Percentiles rank a stretch among this genome's conserved stretches.
Conservation (phyloP, 2,888 invertebrate genomes). For the Antheraea yamamai region DNA sequence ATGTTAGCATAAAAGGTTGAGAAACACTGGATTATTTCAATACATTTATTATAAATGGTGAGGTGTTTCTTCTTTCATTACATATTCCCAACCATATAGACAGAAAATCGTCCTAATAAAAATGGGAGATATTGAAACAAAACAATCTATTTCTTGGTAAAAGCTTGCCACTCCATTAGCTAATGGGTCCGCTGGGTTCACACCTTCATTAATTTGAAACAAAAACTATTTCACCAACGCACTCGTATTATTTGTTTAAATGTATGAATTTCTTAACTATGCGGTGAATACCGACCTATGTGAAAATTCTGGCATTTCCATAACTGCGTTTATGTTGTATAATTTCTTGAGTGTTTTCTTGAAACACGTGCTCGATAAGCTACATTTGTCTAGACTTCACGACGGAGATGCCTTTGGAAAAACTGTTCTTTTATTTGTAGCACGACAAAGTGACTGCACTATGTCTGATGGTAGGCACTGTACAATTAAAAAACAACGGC, state of each 20-base stretch:
- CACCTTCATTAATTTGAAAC: constrained; percentile 19
- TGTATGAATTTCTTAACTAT: constrained; percentile 13
- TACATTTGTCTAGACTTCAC: too few relatives aligned
- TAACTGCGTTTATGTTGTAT: not conserved
- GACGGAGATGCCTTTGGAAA: too few relatives aligned
- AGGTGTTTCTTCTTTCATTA: not conserved
- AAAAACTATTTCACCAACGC: constrained; percentile 13
- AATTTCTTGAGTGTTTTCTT: too few relatives aligned
- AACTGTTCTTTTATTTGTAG: too few relatives aligned
- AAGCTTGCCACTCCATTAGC: constrained; percentile 15
- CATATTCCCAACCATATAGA: not conserved
- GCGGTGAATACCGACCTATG: not conserved
- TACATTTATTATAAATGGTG: not conserved
- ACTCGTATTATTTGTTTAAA: not conserved
- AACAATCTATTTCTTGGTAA: not conserved
- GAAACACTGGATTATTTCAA: not conserved
- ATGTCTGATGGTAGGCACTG: too few relatives aligned
- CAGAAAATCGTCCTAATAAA: not conserved
- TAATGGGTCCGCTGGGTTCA: constrained; percentile 21
- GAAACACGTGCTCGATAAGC: too few relatives aligned
- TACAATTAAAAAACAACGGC: too few relatives aligned
- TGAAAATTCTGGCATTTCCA: not conserved
- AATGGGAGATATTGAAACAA: constrained; percentile 1
- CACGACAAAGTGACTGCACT: too few relatives aligned
- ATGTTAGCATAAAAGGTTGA: too few relatives aligned